These are phyloP conservation scores for Lagopus leucura DNA, from an alignment of 2,113 vertebrate species.

Conservation along the genomic window DNA sequence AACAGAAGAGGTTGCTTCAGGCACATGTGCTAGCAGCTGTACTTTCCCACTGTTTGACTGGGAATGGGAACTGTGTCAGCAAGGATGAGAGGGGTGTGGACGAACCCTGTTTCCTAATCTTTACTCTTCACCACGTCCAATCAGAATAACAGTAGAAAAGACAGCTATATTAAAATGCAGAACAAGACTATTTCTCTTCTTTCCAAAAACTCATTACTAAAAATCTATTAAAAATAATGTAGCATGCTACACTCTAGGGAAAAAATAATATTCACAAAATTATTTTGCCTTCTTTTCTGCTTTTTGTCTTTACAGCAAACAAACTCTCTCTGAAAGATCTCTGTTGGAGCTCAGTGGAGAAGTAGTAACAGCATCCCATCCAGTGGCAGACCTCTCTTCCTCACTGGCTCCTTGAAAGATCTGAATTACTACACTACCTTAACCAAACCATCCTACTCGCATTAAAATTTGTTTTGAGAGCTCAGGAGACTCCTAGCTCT, in stretches of 20 bases:
- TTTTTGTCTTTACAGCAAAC: not conserved
- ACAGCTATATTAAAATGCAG: not conserved
- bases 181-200: not conserved
- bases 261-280: not conserved
- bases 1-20: not conserved
- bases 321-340: not conserved
- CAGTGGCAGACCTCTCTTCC: not conserved
- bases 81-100: not conserved
- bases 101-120: not conserved
- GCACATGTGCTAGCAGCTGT: not conserved
- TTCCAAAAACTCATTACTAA: not conserved
- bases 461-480: not conserved
- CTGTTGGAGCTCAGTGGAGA: not conserved
- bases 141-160: not conserved
- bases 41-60: fast-evolving
- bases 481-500: not conserved
- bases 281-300: not conserved
- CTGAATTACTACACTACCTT: not conserved
- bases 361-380: not conserved
- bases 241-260: not conserved
- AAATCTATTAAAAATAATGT: not conserved
- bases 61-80: not conserved
- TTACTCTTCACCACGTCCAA: not conserved
- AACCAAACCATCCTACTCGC: not conserved
- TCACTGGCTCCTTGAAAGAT: not conserved